phyloP scores from a whole-genome alignment of 2,797 vertebrate species.

The Scolopax rusticola region DNA sequence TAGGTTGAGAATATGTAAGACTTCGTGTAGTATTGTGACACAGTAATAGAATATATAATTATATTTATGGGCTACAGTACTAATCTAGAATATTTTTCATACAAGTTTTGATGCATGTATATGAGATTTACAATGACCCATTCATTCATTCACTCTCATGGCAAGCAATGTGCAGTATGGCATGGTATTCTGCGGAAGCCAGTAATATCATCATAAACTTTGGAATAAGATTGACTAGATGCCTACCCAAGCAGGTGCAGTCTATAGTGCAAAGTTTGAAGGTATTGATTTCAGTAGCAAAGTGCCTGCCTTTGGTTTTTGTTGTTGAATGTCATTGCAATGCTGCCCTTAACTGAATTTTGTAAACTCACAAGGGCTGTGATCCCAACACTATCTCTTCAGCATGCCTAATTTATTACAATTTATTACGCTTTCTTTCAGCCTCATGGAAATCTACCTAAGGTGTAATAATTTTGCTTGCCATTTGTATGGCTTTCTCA shows the following conservation, averaged over 20 bases:
- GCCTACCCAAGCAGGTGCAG: not conserved
- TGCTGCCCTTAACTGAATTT: not conserved
- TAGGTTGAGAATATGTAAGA: not conserved
- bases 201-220: not conserved
- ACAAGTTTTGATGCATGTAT: not conserved
- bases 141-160: not conserved
- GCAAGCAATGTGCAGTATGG: too few relatives aligned
- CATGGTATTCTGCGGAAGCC: not conserved
- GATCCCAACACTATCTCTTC: not conserved
- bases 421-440: not conserved
- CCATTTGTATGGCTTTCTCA: not conserved
- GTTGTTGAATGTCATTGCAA: not conserved
- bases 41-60: not conserved
- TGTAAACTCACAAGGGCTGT: not conserved
- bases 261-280: not conserved
- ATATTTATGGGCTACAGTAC: not conserved
- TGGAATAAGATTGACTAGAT: not conserved
- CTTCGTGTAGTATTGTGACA: not conserved
- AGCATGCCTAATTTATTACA: not conserved
- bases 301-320: not conserved
- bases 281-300: not conserved
- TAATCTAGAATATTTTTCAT: not conserved
- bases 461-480: not conserved
- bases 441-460: not conserved
- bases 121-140: not conserved